Evolutionary conservation across 2,113 vertebrate genomes (phyloP).

Genomic region (Mirza zaza): DNA sequence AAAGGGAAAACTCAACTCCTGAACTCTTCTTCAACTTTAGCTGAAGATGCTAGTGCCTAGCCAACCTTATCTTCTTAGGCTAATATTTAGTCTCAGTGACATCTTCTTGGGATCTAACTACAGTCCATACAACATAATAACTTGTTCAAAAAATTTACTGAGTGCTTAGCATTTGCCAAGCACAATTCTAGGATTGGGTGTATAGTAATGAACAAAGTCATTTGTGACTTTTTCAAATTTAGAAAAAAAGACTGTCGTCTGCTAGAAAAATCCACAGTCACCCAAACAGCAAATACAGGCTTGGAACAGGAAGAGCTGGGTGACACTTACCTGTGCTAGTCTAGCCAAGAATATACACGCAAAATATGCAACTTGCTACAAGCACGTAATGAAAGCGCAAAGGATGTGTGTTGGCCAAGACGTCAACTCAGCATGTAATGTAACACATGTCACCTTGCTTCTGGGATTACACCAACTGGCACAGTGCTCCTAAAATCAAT

Average conservation of each 20-base stretch:
- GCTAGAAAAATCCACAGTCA: conserved; percentile 19
- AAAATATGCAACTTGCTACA: conserved; percentile 24
- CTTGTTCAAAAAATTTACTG: not conserved
- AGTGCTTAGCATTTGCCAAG: conserved; percentile 11
- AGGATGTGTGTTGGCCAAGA: conserved; percentile 38
- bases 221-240: conserved; percentile 32
- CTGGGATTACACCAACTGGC: conserved; percentile 59
- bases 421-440: conserved; percentile 56
- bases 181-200: not conserved
- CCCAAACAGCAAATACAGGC: conserved; percentile 19
- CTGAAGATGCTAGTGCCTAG: not conserved
- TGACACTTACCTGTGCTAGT: conserved; percentile 35
- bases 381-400: conserved; percentile 23
- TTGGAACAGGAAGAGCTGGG: conserved; percentile 51
- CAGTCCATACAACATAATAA: not conserved
- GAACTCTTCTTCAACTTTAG: not conserved
- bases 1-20: not conserved
- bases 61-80: not conserved
- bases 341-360: conserved; percentile 24
- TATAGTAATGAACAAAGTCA: not conserved
- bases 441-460: not conserved
- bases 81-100: not conserved
- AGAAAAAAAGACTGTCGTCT: conserved; percentile 42
- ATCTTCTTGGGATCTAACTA: not conserved
- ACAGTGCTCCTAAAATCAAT: conserved; percentile 49